These are phyloP conservation scores for Pediacus dermestoides DNA, from an alignment of 2,888 invertebrate genomes.

Conservation along the genomic window DNA sequence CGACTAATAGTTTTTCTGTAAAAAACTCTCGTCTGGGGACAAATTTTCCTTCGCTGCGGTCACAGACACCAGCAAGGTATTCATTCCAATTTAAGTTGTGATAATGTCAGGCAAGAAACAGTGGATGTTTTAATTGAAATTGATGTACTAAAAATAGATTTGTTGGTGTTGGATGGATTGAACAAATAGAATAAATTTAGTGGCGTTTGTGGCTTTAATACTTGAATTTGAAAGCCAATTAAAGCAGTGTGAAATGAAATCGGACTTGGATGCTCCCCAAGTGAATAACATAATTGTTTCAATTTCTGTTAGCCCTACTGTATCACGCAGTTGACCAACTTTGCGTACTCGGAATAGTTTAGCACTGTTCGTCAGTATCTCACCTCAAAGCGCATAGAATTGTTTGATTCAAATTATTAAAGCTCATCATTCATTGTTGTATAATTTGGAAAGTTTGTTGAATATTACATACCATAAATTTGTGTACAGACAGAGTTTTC, in stretches of 20 bases:
- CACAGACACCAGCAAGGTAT: no score
- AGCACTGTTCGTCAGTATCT: background rate
- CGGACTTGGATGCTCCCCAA: constrained; percentile 3
- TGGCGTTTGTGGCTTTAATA: background rate
- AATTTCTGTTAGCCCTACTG: background rate
- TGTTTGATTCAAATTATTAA: constrained; percentile 2
- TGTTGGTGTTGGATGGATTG: no score
- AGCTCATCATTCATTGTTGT: constrained; percentile 12
- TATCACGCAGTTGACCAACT: constrained; percentile 9
- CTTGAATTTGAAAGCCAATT: constrained; percentile 1
- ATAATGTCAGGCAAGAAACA: no score
- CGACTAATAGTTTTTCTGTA: no score
- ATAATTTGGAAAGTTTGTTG: no score
- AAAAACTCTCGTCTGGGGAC: no score
- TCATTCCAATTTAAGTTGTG: no score
- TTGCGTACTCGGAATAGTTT: constrained; percentile 5
- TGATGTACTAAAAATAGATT: no score
- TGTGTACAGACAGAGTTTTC: no score
- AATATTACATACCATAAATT: no score
- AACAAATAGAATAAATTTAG: constrained; percentile 2
- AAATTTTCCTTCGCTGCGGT: no score
- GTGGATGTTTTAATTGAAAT: no score
- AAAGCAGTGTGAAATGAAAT: constrained; percentile 1
- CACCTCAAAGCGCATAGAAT: constrained; percentile 2
- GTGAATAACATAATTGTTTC: constrained; percentile 4